Conservation (phyloP, 2,797 vertebrate genomes). For the Rhinichthys osculus region DNA sequence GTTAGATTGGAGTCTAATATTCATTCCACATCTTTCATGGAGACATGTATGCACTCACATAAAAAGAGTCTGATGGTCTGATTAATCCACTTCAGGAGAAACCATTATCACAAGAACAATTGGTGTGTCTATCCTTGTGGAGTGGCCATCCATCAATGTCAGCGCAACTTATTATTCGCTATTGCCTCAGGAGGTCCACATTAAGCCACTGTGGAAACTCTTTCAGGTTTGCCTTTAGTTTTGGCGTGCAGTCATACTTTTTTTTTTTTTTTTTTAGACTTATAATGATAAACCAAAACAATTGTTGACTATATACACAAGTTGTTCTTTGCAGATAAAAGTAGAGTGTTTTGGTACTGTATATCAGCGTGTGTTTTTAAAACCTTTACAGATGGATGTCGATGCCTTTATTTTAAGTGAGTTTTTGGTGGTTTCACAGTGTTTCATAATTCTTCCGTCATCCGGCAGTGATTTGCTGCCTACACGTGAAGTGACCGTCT, state of each 20-base stretch:
- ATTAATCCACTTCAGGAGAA: conserved; percentile 77
- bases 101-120: conserved; percentile 81
- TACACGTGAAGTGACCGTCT: conserved; percentile 53
- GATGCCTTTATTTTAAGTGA: not conserved
- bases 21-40: conserved; percentile 59
- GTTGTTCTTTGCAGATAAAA: not conserved
- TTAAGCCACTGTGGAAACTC: conserved; percentile 51
- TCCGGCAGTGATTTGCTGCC: conserved; percentile 55
- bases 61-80: conserved; percentile 59
- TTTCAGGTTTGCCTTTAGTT: conserved; percentile 38
- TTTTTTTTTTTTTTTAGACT: not conserved
- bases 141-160: conserved; percentile 79
- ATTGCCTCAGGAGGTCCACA: conserved; percentile 67
- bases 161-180: conserved; percentile 72
- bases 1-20: conserved; percentile 53
- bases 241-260: not conserved
- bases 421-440: conserved; percentile 18
- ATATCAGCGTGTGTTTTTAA: not conserved
- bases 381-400: not conserved
- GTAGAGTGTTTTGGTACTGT: not conserved
- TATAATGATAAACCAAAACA: conserved; percentile 37
- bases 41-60: conserved; percentile 50
- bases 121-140: conserved; percentile 73
- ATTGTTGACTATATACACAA: not conserved
- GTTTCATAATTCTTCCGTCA: conserved; percentile 41